phyloP scores from a whole-genome alignment of 1,140 invertebrate species.

The Drosophila ercepeae region DNA sequence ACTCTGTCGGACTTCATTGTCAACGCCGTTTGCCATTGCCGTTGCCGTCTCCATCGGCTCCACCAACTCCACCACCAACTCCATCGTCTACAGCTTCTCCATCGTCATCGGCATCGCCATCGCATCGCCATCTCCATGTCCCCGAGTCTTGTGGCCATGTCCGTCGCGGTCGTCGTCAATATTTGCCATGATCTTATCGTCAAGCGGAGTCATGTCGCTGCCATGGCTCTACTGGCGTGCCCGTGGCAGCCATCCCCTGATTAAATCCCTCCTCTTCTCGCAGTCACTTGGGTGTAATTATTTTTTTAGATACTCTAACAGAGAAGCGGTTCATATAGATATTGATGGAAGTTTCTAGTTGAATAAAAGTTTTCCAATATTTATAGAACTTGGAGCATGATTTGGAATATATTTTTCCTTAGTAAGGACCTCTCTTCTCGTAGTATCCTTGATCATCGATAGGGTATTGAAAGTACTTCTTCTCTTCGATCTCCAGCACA shows the following conservation, averaged over 20 bases:
- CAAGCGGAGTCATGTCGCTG: constrained; percentile 76
- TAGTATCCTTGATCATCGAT: too few relatives aligned
- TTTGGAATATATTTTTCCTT: too few relatives aligned
- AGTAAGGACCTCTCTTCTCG: too few relatives aligned
- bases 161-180: constrained; percentile 69
- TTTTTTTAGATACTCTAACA: constrained; percentile 66
- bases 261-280: background rate
- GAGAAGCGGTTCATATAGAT: background rate
- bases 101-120: constrained; percentile 19
- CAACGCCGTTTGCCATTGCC: constrained; percentile 57
- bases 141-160: constrained; percentile 44
- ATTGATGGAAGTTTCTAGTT: background rate
- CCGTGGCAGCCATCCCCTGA: constrained; percentile 5
- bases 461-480: constrained; percentile 13
- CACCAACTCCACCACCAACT: background rate
- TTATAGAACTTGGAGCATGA: background rate
- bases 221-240: constrained; percentile 49
- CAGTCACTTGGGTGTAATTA: constrained; percentile 75
- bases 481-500: constrained; percentile 22
- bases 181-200: constrained; percentile 81
- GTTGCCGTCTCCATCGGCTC: constrained; percentile 36
- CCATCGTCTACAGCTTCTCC: constrained; percentile 9
- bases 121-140: constrained; percentile 24
- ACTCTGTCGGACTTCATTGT: constrained; percentile 70
- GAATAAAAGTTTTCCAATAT: background rate